Base-by-base conservation (phyloP, 2,113 vertebrate species). In the Sylvietta virens region DNA sequence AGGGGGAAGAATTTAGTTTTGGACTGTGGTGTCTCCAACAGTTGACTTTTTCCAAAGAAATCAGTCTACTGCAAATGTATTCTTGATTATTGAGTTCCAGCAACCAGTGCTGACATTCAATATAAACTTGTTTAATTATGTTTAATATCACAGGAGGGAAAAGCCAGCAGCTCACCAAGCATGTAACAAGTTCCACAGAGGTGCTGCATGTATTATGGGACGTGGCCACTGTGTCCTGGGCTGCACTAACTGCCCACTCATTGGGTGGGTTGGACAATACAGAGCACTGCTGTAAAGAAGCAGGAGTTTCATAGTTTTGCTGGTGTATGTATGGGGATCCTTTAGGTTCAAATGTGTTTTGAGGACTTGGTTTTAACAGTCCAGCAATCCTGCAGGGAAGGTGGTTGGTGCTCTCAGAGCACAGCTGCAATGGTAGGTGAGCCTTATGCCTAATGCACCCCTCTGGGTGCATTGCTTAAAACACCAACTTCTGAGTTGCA, bases 161-260 rank as follows among this genome's bases (percentile, higher is more conserved):
- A 57, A 42, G 11, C 1, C 20, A 51, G 57, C 10, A 44, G 33
- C 53, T 85, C 22, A 60, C 11, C 2, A 20, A n/a, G 35, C 20
- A 9, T 0, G 1, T 71, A 24, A 26, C 42, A 11, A 4, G 23
- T 61, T 20, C 24, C 13, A 26, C 40, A 53, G 44, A 47, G 33
- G 26, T 1, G 4, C 14, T 61, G 40, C 5, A 3, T 60, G 3
- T 6, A 1, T 53, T 58, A 45, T 26, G 48, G 72, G 53, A n/a
- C 1, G 2, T 11, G 7, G 21, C 27, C 0, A 2, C 18, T 3
- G 1, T 24, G n/a, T 45, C 22, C 15, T 10, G 72, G 27, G n/a
- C 54, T 3, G 4, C 21, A 28, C 9, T 58, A 11, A 4, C 53
- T 45, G 28, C 48, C 30, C 1, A 0, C 26, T 42, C 35, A 10